phyloP scores from a whole-genome alignment of 2,888 invertebrate genomes.

The Dromius quadrimaculatus region DNA sequence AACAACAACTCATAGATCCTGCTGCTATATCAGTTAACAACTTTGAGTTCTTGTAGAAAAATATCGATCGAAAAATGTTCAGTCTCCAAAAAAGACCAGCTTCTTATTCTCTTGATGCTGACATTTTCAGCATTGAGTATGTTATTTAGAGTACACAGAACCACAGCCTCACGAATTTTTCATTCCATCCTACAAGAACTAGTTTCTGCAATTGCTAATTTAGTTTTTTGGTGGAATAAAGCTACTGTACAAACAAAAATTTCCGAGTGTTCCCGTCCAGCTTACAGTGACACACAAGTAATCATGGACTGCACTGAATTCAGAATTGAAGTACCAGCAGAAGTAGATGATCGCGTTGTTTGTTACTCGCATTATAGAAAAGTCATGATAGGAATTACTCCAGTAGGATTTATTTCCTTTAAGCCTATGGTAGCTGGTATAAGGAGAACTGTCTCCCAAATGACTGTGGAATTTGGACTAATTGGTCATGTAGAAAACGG shows the following conservation, averaged over 20 bases:
- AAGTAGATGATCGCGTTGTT: constrained; percentile 20
- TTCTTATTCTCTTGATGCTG: no score
- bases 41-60: no score
- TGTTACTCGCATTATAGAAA: constrained; percentile 49
- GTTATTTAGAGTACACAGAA: constrained; percentile 53
- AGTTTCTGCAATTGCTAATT: constrained; percentile 1
- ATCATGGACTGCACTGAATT: constrained; percentile 49
- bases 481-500: constrained; percentile 52
- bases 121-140: no score
- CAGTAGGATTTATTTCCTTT: constrained; percentile 54
- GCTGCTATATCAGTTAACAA: no score
- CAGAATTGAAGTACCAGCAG: constrained; percentile 10
- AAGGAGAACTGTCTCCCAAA: constrained; percentile 54
- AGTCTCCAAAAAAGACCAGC: no score
- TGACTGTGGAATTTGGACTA: constrained; percentile 54
- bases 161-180: constrained; percentile 45
- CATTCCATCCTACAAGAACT: neutral
- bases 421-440: constrained; percentile 54
- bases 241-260: constrained; percentile 37
- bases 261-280: constrained; percentile 19
- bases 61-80: no score
- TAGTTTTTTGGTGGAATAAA: constrained; percentile 41
- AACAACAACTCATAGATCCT: no score
- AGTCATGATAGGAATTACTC: constrained; percentile 54
- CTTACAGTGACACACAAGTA: constrained; percentile 32